Evolutionary conservation across 2,888 invertebrate genomes (phyloP).

Genomic region (Malthinus flaveolus): DNA sequence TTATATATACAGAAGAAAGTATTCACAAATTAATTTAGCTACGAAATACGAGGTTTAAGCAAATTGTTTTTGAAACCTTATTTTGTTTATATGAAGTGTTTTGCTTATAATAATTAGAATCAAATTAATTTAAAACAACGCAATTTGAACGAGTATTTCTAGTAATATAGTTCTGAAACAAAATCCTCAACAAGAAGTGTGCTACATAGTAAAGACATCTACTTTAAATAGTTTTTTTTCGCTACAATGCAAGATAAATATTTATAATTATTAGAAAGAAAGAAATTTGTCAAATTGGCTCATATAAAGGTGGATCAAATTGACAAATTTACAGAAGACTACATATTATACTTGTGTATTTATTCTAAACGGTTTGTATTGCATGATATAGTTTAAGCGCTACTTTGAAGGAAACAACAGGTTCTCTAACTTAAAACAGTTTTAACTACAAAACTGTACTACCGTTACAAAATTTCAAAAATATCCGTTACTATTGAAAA

Average conservation of each 20-base stretch:
- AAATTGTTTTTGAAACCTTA: not conserved
- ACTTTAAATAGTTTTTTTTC: slow-evolving; percentile 12
- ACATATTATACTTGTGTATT: slow-evolving; percentile 19
- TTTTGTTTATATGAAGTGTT: too few species aligned
- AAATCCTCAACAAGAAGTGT: slow-evolving; percentile 11
- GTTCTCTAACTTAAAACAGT: slow-evolving; percentile 8
- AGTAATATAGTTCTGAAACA: slow-evolving; percentile 13
- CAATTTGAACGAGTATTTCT: too few species aligned
- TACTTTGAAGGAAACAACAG: slow-evolving; percentile 15
- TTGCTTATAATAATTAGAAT: too few species aligned
- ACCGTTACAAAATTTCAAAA: not conserved
- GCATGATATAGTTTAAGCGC: slow-evolving; percentile 21
- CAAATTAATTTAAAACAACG: too few species aligned
- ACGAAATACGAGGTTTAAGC: not conserved
- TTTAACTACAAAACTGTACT: slow-evolving; percentile 8
- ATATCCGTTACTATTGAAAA: not conserved
- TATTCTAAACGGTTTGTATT: slow-evolving; percentile 25
- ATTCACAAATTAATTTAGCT: slow-evolving; percentile 26
- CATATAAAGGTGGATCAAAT: slow-evolving; percentile 7
- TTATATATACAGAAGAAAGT: slow-evolving; percentile 28
- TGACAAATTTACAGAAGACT: slow-evolving; percentile 9
- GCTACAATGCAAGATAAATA: slow-evolving; percentile 21
- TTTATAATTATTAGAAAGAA: not conserved
- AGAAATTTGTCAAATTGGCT: not conserved
- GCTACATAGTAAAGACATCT: slow-evolving; percentile 23